Evolutionary conservation across 2,113 vertebrate species (phyloP).

Genomic region (Centropus bengalensis): DNA sequence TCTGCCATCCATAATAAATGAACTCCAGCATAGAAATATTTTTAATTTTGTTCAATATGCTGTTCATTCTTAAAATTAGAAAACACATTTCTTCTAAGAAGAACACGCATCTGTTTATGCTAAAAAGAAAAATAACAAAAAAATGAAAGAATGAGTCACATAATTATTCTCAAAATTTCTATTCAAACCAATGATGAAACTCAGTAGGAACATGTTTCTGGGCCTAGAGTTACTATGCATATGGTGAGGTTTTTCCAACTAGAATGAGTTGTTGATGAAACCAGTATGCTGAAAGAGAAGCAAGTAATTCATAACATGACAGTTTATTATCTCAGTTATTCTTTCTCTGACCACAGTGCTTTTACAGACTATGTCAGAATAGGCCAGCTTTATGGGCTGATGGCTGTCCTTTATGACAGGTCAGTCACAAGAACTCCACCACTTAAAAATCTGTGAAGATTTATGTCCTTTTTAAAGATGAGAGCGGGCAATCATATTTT

Average conservation of each 20-base stretch:
- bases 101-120: not conserved
- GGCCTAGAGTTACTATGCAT: not conserved
- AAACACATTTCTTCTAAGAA: not conserved
- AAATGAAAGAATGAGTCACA: not conserved
- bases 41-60: not conserved
- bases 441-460: not conserved
- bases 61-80: not conserved
- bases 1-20: not conserved
- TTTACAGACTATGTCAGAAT: not conserved
- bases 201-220: rapidly evolving
- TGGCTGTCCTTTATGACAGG: not conserved
- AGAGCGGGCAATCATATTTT: not conserved
- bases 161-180: not conserved
- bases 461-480: not conserved
- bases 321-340: not conserved
- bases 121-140: not conserved
- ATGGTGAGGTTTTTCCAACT: not conserved
- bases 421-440: not conserved
- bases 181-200: not conserved
- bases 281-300: not conserved
- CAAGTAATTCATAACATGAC: not conserved
- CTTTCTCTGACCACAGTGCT: not conserved
- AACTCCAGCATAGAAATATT: not conserved
- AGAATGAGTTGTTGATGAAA: not conserved
- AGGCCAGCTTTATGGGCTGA: not conserved